A percentile compares a stretch with the other conserved stretches of the same genome.
These are phyloP conservation scores for Oplegnathus fasciatus DNA, from an alignment of 2,113 vertebrate species.

Conservation along the genomic window DNA sequence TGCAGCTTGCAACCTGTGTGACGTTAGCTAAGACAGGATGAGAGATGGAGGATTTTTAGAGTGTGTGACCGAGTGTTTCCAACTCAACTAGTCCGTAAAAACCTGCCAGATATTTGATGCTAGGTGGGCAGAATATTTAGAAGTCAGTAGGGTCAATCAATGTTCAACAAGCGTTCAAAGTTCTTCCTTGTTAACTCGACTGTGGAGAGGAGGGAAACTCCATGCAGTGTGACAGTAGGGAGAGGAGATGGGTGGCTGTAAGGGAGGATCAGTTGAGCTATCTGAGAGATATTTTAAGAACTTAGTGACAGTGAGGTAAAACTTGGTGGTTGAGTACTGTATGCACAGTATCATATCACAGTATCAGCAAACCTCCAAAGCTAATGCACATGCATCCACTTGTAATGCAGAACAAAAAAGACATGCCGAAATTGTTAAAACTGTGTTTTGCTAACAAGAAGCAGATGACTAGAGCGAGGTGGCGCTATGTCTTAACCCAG, in stretches of 20 bases:
- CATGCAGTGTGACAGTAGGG: slow-evolving; percentile 11
- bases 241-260: neutral
- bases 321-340: neutral
- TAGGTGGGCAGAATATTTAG: neutral
- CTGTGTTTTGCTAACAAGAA: neutral
- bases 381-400: slow-evolving; percentile 22
- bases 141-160: slow-evolving; percentile 21
- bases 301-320: slow-evolving; percentile 1
- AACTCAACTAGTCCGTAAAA: neutral
- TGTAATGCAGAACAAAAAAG: neutral
- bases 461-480: neutral
- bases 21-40: slow-evolving; percentile 16
- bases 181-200: slow-evolving; percentile 14
- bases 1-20: slow-evolving; percentile 40
- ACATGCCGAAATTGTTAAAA: neutral
- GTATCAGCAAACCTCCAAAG: slow-evolving; percentile 10
- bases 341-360: neutral
- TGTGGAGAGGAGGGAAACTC: neutral
- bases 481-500: neutral
- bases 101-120: slow-evolving; percentile 14
- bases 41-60: neutral
- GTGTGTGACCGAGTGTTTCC: neutral
- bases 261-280: slow-evolving; percentile 19
- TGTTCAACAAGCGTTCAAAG: slow-evolving; percentile 27
- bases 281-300: slow-evolving; percentile 19